These are phyloP conservation scores for Pandemis cinnamomeana DNA, from an alignment of 2,888 invertebrate species.

Conservation along the genomic window DNA sequence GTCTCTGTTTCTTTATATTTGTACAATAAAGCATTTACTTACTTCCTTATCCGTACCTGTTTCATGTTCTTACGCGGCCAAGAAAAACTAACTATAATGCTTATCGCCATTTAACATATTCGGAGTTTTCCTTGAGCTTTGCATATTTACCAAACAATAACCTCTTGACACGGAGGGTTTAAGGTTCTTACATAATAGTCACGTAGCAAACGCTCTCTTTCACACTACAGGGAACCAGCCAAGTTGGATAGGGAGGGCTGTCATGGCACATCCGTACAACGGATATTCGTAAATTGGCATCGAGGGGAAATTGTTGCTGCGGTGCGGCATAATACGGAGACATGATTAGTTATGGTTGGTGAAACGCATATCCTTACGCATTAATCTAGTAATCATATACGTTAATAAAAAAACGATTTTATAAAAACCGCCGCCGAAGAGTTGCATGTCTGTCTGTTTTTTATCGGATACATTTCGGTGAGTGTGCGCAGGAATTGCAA, in stretches of 20 bases:
- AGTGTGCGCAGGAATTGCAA: no score
- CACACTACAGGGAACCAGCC: background rate
- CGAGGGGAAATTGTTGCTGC: slow-evolving; percentile 16
- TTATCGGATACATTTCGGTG: no score
- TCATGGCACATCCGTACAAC: slow-evolving; percentile 1
- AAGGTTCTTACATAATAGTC: background rate
- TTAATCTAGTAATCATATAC: no score
- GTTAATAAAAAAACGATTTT: no score
- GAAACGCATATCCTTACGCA: background rate
- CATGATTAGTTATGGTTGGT: background rate
- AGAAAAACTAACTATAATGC: background rate
- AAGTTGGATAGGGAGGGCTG: background rate
- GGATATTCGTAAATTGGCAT: slow-evolving; percentile 17
- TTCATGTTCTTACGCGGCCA: background rate
- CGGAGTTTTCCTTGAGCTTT: background rate
- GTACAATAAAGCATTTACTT: no score
- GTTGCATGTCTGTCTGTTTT: no score
- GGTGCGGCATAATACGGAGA: background rate
- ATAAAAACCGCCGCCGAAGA: no score
- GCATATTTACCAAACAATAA: slow-evolving; percentile 14
- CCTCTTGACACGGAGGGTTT: slow-evolving; percentile 16
- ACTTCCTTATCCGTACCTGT: no score
- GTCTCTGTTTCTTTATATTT: no score
- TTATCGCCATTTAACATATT: background rate
- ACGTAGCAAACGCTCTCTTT: background rate